Base-by-base conservation (phyloP, 1,140 invertebrate genomes). In the Drosophila athabasca region DNA sequence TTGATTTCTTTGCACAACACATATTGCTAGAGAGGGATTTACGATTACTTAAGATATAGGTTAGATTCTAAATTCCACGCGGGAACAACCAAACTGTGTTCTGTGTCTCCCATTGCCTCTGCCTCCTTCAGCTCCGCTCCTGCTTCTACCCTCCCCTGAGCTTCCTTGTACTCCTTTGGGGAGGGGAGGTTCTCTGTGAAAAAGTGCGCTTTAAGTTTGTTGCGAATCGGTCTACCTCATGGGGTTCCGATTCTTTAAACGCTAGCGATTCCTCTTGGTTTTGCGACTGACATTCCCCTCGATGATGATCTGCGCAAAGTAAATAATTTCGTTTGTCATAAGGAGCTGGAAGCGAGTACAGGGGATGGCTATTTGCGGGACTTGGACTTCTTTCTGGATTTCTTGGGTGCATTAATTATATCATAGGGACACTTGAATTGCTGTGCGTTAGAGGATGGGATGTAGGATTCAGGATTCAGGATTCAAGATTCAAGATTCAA, bases 221-320 rank as follows among this genome's bases (percentile, higher is more conserved):
- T 77, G 46, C 74, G 85, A 91, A 91, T 91, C 90, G 90, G 90
- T 91, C 90, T 81, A 91, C 90, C 90, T 81, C 80, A 84, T 48
- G 9, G 79, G 90, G 90, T 91, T 90, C 90, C 90, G 90, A 91
- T 89, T 91, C 90, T 76, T 91, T 80, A 91, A 90, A 89, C 90
- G 90, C 83, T 91, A 91, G 90, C 90, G 90, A 90, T 85, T 91
- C 69, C 90, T 55, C 76, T 91, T 91, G 19, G 89, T 90, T 60
- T 91, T 91, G 66, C 91, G 90, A 76, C 90, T 91, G 58, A 92
- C 91, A 79, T 92, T 91, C 31, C 91, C 91, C 55, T 91, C 89
- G 79, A 91, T 91, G 57, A 92, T 92, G 49, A 91, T 92, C 90
- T 92, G 58, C 44, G 45, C 51, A 69, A 49, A 69, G 49, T 44